These are phyloP conservation scores for Hydrotaea cyrtoneurina DNA, from an alignment of 2,888 invertebrate genomes.

Conservation along the genomic window DNA sequence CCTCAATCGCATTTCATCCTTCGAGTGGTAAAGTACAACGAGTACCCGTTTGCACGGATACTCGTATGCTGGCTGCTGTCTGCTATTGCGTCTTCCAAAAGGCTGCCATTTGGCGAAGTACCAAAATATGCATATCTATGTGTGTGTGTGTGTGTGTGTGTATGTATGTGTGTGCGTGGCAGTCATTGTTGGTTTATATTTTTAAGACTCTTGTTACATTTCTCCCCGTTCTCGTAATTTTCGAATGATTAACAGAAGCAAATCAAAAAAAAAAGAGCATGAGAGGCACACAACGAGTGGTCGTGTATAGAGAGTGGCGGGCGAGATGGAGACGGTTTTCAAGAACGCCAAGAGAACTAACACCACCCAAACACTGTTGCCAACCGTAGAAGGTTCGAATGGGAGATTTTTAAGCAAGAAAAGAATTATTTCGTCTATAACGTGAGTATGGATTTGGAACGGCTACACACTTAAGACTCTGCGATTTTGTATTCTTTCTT, in stretches of 20 bases:
- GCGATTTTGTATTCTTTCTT: no score
- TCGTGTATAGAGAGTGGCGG: neutral
- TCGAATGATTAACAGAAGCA: constrained; percentile 18
- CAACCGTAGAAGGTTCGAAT: neutral
- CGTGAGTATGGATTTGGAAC: no score
- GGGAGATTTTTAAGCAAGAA: no score
- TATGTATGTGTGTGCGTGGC: neutral
- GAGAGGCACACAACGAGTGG: constrained; percentile 10
- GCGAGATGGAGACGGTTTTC: neutral
- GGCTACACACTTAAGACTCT: no score
- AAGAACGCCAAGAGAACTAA: neutral
- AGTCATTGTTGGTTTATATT: constrained; percentile 24
- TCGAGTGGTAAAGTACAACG: constrained; percentile 71
- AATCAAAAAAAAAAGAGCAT: constrained; percentile 15
- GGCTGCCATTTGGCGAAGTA: constrained; percentile 41
- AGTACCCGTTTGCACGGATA: constrained; percentile 47
- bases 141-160: neutral
- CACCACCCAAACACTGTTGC: neutral
- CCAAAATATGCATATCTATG: neutral
- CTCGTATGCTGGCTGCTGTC: neutral
- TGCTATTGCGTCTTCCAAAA: constrained; percentile 24
- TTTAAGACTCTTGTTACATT: constrained; percentile 5
- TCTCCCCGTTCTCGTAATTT: constrained; percentile 22
- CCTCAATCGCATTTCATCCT: constrained; percentile 77
- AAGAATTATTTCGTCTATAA: no score